A percentile compares a stretch with the other conserved stretches of the same genome.
phyloP scores from a whole-genome alignment of 2,113 vertebrate genomes.

The Clarias batrachus region DNA sequence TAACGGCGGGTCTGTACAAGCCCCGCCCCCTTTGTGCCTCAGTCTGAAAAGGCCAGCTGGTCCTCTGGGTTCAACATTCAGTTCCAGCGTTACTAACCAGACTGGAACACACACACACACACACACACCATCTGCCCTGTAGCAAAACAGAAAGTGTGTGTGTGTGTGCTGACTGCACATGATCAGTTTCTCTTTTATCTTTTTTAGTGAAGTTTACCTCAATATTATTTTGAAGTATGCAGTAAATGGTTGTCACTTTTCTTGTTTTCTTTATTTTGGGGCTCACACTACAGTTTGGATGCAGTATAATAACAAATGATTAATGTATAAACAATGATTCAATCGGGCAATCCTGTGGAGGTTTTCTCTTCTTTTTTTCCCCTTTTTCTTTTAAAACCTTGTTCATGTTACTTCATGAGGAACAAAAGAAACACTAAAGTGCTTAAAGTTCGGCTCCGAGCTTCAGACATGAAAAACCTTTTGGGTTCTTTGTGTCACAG shows the following conservation, averaged over 20 bases:
- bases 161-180: neutral
- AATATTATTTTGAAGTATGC: neutral
- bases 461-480: neutral
- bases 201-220: too few relatives aligned
- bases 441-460: neutral
- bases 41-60: conserved; percentile 51
- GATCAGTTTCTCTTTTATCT: neutral
- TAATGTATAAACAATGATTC: neutral
- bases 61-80: neutral
- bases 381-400: neutral
- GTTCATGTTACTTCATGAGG: neutral
- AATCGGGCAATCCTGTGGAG: neutral
- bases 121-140: neutral
- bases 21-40: conserved; percentile 30
- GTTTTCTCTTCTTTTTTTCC: neutral
- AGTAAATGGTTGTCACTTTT: neutral
- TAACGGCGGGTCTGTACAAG: conserved; percentile 53
- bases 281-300: neutral
- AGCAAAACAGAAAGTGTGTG: neutral
- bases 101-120: conserved; percentile 17
- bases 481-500: neutral
- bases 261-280: neutral
- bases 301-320: neutral
- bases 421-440: neutral
- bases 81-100: conserved; percentile 25